A percentile compares a stretch with the other conserved stretches of the same genome.
Evolutionary conservation across 2,888 invertebrate species (phyloP).

Genomic region (Nudaria mundana): DNA sequence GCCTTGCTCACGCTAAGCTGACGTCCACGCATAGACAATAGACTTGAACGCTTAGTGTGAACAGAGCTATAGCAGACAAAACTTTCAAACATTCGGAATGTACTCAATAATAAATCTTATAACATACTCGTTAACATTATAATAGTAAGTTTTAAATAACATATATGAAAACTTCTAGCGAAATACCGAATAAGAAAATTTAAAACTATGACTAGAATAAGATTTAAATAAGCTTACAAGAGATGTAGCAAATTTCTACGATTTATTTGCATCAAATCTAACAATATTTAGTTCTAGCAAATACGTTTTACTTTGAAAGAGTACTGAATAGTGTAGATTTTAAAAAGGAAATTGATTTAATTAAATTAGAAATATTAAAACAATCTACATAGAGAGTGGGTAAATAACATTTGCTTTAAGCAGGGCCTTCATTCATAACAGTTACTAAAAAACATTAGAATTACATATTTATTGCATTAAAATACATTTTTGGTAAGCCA

Average conservation of each 20-base stretch:
- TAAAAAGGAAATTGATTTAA: no score
- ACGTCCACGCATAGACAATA: no score
- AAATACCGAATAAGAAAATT: slow-evolving; percentile 24
- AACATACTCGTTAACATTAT: slow-evolving; percentile 35
- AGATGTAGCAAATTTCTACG: slow-evolving; percentile 7
- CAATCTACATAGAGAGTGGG: no score
- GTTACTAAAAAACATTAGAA: no score
- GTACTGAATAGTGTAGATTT: no score
- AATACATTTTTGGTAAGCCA: no score
- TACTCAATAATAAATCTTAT: slow-evolving; percentile 42
- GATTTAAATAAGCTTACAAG: slow-evolving; percentile 31
- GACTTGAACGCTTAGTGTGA: no score
- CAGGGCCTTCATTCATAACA: no score
- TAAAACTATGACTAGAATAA: slow-evolving; percentile 39
- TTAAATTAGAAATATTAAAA: no score
- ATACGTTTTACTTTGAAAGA: background rate
- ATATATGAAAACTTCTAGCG: slow-evolving; percentile 31
- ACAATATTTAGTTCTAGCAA: background rate
- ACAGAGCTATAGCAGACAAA: slow-evolving; percentile 24
- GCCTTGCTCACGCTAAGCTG: no score
- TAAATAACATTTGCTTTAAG: no score
- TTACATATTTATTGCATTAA: no score
- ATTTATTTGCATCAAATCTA: background rate
- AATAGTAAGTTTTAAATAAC: slow-evolving; percentile 30
- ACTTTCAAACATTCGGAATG: slow-evolving; percentile 36